Evolutionary conservation across 2,113 vertebrate genomes (phyloP), one percentile per base, ranked within the genome.

Genomic region (Phalacrocorax carbo): DNA sequence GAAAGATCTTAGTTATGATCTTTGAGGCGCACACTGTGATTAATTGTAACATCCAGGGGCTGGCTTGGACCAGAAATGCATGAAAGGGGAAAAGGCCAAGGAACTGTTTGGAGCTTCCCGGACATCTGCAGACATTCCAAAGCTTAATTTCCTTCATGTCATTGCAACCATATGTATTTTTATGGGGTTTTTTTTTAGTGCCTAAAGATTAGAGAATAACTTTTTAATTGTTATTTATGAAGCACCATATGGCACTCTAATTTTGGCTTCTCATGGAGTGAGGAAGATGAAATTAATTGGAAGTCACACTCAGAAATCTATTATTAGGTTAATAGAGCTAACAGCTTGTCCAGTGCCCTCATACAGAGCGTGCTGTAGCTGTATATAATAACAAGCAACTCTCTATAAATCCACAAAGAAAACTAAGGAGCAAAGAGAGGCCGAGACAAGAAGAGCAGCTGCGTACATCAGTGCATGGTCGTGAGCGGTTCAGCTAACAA

Each of bases 181-280:
- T 96, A 58, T 86, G 51, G 30, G 10, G 0, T 29, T 16, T 29
- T 16, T 16, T 88, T 94, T 95, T 89, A 82, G 92, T 95, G 84
- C 96, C 66, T 88, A 85, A 97, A 98, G 96, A 98, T 97, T 96
- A 98, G 97, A 98, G 98, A 98, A 98, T 98, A 98, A 96, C 96
- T 98, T 98, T 98, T 95, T 98, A 98, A 98, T 98, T 98, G 97
- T 98, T 98, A 97, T 97, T 98, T 98, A 97, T 88, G 96, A 98
- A 96, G 93, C 89, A 89, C 98, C 98, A 98, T 98, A 98, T 98
- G 98, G 97, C 91, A 38, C 86, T 86, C 96, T 97, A 97, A 98
- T 98, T 97, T 95, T 97, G 95, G 95, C 96, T 97, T 98, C 97
- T 97, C 42, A 6, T 94, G 81, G 92, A 98, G 95, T 89, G 97